Evolutionary conservation across 2,888 invertebrate genomes (phyloP).

Genomic region (Tiliacea aurago): DNA sequence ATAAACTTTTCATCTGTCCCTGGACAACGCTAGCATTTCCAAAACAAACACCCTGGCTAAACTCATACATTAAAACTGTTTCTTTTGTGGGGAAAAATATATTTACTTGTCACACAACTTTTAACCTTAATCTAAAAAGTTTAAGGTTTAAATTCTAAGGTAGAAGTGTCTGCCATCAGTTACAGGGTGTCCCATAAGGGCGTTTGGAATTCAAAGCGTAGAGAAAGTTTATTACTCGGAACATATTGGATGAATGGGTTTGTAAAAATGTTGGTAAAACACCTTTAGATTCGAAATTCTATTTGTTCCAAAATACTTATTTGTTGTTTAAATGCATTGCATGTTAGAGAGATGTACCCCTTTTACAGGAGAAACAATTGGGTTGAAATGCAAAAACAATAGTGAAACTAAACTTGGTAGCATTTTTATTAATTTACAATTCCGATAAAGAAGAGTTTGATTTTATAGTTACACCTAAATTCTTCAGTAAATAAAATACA

Average conservation of each 20-base stretch:
- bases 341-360: background rate
- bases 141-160: conserved; percentile 13
- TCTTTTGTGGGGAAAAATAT: conserved; percentile 57
- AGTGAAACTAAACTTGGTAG: background rate
- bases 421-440: background rate
- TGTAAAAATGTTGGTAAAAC: conserved; percentile 48
- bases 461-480: background rate
- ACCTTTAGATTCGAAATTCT: conserved; percentile 24
- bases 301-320: conserved; percentile 25
- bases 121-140: fast-evolving
- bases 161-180: conserved; percentile 39
- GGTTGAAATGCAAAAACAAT: background rate
- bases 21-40: conserved; percentile 47
- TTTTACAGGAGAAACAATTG: background rate
- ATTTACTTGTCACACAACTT: background rate
- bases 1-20: conserved; percentile 43
- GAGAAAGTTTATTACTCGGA: conserved; percentile 78
- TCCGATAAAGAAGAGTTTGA: background rate
- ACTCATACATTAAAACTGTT: conserved; percentile 65
- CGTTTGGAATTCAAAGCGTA: conserved; percentile 77
- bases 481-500: background rate
- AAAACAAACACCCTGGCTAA: conserved; percentile 59
- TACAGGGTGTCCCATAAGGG: conserved; percentile 72
- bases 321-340: conserved; percentile 28
- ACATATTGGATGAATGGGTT: conserved; percentile 77